Percentiles rank a stretch among this genome's conserved stretches.
Conservation (phyloP, 2,797 vertebrate species). For the Ibycter americanus region DNA sequence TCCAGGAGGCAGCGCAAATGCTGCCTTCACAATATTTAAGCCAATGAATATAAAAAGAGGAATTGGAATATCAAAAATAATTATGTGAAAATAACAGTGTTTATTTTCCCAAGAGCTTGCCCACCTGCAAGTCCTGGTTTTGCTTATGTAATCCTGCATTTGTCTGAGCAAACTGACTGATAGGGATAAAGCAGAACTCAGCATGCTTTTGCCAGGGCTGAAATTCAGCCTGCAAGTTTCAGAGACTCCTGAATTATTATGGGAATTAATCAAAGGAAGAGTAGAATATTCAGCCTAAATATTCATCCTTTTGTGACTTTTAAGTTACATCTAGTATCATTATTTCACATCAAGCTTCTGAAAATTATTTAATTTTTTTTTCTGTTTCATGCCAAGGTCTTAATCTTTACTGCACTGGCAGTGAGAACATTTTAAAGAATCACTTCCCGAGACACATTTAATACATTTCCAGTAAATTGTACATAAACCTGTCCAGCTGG, state of each 20-base stretch:
- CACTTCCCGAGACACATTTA: conserved; percentile 80
- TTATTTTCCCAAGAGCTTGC: conserved; percentile 44
- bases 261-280: conserved; percentile 21
- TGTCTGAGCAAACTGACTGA: neutral
- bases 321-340: conserved; percentile 33
- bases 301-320: conserved; percentile 27
- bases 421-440: conserved; percentile 78
- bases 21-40: neutral
- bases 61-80: conserved; percentile 33
- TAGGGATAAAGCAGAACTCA: neutral
- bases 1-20: neutral
- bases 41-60: neutral
- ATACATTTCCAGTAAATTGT: conserved; percentile 78
- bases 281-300: neutral
- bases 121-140: conserved; percentile 25
- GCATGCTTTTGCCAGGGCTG: neutral
- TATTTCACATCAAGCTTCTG: conserved; percentile 54
- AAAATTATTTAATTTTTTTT: conserved; percentile 71
- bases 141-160: conserved; percentile 5
- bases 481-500: conserved; percentile 74
- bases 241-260: conserved; percentile 2
- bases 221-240: conserved; percentile 15
- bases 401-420: conserved; percentile 72
- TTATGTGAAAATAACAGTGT: conserved; percentile 16
- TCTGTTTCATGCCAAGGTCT: conserved; percentile 69